Evolutionary conservation across 2,113 vertebrate species (phyloP).

Genomic region (Apodemus speciosus): DNA sequence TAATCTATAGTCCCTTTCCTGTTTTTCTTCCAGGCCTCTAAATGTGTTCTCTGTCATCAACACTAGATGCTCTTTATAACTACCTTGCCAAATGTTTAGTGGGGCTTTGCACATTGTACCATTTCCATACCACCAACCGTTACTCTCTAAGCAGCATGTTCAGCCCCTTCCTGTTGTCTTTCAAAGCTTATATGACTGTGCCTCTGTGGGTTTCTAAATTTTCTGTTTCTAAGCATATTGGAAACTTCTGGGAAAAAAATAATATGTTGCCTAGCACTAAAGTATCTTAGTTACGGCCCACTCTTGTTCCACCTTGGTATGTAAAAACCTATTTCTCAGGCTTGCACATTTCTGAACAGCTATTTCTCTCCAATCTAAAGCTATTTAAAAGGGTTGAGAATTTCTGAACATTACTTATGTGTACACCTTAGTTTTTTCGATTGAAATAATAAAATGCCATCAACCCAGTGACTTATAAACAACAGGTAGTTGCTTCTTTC

Average conservation of each 20-base stretch:
- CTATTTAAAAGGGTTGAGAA: not conserved
- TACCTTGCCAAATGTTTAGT: not conserved
- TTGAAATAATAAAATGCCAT: not conserved
- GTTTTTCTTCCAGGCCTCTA: not conserved
- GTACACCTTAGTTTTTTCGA: not conserved
- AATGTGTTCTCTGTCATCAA: not conserved
- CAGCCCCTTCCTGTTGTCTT: not conserved
- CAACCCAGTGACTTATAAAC: not conserved
- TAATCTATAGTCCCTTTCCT: not conserved
- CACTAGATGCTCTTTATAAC: not conserved
- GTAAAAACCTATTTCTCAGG: not conserved
- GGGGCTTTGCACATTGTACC: not conserved
- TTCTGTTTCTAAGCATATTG: not conserved
- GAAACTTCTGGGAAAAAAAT: not conserved
- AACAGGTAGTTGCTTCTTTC: not conserved
- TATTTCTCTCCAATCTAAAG: not conserved
- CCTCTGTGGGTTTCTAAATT: constrained; percentile 33
- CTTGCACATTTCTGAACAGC: not conserved
- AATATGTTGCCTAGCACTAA: not conserved
- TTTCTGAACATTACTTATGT: not conserved
- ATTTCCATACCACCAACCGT: not conserved
- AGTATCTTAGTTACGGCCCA: not conserved
- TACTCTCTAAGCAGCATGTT: not conserved
- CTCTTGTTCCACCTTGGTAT: not conserved
- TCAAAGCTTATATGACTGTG: not conserved